These are phyloP conservation scores for Indicator indicator DNA, from an alignment of 2,113 vertebrate species.

Conservation along the genomic window DNA sequence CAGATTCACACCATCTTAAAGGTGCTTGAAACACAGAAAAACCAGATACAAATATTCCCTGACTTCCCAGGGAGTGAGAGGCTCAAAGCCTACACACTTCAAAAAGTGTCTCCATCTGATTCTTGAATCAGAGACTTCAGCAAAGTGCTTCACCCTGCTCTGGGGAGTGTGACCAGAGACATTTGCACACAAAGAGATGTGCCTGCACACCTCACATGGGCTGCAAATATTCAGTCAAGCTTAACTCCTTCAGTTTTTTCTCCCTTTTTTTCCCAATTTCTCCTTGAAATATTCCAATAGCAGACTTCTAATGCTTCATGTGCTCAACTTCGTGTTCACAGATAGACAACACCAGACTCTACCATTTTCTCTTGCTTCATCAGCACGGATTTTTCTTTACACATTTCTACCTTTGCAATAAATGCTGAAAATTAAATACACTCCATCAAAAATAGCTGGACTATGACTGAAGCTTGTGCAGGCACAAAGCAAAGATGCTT, in stretches of 20 bases:
- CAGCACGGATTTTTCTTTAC: background rate
- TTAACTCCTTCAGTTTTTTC: background rate
- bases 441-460: background rate
- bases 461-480: rapidly evolving
- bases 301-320: rapidly evolving
- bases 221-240: rapidly evolving
- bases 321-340: background rate
- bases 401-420: background rate
- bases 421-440: background rate
- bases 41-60: rapidly evolving
- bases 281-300: background rate
- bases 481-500: background rate
- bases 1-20: rapidly evolving
- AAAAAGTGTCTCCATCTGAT: background rate
- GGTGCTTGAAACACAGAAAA: rapidly evolving
- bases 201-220: rapidly evolving
- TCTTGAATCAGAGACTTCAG: background rate
- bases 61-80: rapidly evolving
- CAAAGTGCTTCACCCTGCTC: background rate
- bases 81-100: rapidly evolving
- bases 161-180: rapidly evolving
- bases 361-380: background rate
- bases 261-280: background rate
- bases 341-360: rapidly evolving
- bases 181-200: rapidly evolving